These are phyloP conservation scores for Pelodiscus sinensis DNA, from an alignment of 2,113 vertebrate genomes.

Conservation along the genomic window DNA sequence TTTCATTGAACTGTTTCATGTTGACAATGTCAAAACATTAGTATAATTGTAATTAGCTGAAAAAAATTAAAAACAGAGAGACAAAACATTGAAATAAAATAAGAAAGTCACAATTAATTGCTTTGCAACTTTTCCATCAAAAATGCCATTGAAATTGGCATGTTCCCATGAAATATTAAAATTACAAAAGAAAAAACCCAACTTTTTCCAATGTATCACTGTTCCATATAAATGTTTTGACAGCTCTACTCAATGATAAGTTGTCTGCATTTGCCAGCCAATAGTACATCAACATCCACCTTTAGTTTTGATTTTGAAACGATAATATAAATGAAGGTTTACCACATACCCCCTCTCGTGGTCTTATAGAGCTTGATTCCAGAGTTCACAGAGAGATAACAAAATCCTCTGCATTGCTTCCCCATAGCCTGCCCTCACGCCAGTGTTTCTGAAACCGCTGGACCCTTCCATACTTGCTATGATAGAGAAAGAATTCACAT, in stretches of 20 bases:
- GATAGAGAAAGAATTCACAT: background rate
- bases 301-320: background rate
- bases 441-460: background rate
- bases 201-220: background rate
- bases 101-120: background rate
- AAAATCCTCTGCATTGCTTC: background rate
- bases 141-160: background rate
- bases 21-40: background rate
- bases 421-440: background rate
- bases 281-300: background rate
- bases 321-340: background rate
- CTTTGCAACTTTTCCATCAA: background rate
- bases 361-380: background rate
- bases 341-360: background rate
- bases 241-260: background rate
- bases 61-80: no score
- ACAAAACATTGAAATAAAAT: background rate
- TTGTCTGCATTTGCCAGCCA: background rate
- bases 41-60: no score
- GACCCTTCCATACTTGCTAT: background rate
- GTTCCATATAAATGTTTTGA: background rate
- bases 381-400: background rate
- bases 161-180: background rate
- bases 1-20: background rate
- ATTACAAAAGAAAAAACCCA: background rate